Evolutionary conservation across 2,113 vertebrate genomes (phyloP), one percentile per base, ranked within the genome.

Genomic region (Balaeniceps rex): DNA sequence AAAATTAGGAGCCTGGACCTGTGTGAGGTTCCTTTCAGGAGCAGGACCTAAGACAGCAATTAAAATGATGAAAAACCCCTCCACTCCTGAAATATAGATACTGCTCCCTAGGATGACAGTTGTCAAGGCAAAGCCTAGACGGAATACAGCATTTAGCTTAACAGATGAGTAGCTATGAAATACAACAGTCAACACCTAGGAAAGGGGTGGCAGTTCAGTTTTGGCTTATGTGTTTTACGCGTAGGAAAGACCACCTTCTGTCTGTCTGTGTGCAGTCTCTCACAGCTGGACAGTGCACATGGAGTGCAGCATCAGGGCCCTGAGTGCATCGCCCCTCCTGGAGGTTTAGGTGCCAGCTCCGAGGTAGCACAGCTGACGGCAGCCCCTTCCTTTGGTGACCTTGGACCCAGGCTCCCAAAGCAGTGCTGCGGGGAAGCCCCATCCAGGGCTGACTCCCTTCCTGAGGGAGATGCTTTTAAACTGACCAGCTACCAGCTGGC

Each of bases 311-410:
- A 6, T 33, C 21, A 52, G 19, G 22, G 12, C 11, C 13, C 22
- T 1, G 0, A 7, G 36, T 2, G 0, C 5, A 11, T 49, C 13
- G 5, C 28, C 3, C 10, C 9, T 71, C 51, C 31, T 47, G 65
- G 28, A 75, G 31, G 11, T 28, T 26, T 0, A 0, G 12, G 42
- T 44, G 28, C 29, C 22, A 58, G 6, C n/a, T 74, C 29, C 1
- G 6, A 60, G 29, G 21, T 2, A 24, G 2, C 2, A 3, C 15
- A 17, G 33, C 25, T 6, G 24, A 82, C 34, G 55, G 22, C 40
- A 82, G 21, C n/a, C 28, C 25, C 29, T 82, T 78, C 23, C 44
- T 55, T 60, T 34, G 63, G 33, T 23, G 33, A 40, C 13, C 29
- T 34, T 28, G 11, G n/a, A 40, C 19, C 14, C 34, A 72, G 47